Percentiles rank a stretch among this genome's conserved stretches.
These are phyloP conservation scores for Herpailurus yagouaroundi DNA, from an alignment of 2,113 vertebrate species.

Conservation along the genomic window DNA sequence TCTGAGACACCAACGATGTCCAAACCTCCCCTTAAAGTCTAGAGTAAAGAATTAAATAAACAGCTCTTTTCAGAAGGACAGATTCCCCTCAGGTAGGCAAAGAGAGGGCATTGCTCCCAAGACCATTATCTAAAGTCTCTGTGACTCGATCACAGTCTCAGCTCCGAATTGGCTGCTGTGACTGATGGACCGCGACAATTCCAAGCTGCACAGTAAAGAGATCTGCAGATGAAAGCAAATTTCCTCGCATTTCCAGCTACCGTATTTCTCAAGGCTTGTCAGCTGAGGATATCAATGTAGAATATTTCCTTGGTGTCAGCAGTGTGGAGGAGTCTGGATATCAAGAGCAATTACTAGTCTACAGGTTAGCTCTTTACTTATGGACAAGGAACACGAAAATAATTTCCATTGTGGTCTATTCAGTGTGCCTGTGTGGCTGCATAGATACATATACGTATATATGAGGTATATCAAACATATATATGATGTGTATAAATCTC, in stretches of 20 bases:
- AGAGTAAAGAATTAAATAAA: constrained; percentile 69
- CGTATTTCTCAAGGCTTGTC: constrained; percentile 59
- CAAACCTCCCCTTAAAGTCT: constrained; percentile 70
- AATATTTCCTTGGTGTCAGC: constrained; percentile 67
- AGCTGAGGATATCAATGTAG: constrained; percentile 12
- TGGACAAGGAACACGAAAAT: not conserved
- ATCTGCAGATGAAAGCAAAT: constrained; percentile 74
- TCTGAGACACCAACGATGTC: constrained; percentile 37
- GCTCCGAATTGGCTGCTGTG: not conserved
- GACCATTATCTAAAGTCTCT: constrained; percentile 51
- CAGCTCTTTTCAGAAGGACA: constrained; percentile 58
- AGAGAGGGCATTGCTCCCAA: constrained; percentile 64
- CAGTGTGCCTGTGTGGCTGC: not conserved
- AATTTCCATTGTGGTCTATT: not conserved
- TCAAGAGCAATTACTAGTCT: constrained; percentile 44
- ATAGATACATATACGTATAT: not conserved
- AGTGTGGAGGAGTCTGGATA: not conserved
- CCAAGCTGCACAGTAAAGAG: constrained; percentile 50
- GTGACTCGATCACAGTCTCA: constrained; percentile 63
- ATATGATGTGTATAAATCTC: not conserved
- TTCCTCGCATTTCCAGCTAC: constrained; percentile 59
- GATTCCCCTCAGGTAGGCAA: constrained; percentile 67
- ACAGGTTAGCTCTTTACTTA: constrained; percentile 49
- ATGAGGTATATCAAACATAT: not conserved
- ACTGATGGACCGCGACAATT: constrained; percentile 61